Conservation (phyloP, 2,113 vertebrate species). For the Fulica atra region DNA sequence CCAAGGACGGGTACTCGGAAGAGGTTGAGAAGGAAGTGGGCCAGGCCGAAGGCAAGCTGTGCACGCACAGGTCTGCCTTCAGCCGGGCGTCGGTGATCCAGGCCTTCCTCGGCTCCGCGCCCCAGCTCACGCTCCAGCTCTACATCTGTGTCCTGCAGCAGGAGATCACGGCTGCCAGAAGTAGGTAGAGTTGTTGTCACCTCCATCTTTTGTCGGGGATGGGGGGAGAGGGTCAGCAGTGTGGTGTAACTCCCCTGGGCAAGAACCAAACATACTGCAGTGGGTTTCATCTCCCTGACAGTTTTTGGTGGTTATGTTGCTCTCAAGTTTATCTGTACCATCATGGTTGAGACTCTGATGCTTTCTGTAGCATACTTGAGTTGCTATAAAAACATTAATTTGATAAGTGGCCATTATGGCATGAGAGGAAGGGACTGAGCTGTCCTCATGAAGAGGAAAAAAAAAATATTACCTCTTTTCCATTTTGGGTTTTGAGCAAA, state of each 20-base stretch:
- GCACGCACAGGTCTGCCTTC: constrained; percentile 92
- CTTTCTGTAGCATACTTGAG: neutral
- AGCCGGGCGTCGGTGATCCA: constrained; percentile 94
- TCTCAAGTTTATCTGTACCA: neutral
- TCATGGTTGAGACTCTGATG: neutral
- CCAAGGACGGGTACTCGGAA: constrained; percentile 86
- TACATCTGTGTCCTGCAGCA: constrained; percentile 91
- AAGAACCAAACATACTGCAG: neutral
- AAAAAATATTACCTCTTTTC: neutral
- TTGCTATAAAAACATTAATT: neutral
- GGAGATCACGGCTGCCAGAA: constrained; percentile 83
- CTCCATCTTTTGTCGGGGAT: neutral
- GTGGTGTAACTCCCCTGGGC: neutral
- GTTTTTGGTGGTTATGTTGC: neutral
- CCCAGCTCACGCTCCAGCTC: constrained; percentile 94
- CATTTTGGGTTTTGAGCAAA: neutral
- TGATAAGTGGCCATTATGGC: neutral
- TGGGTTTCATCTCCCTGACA: neutral
- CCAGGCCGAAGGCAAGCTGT: constrained; percentile 93
- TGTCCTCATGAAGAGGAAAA: neutral
- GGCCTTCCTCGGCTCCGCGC: constrained; percentile 96
- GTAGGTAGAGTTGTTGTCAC: constrained; percentile 74
- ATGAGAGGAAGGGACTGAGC: neutral
- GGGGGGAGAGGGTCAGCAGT: neutral
- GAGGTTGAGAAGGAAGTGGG: constrained; percentile 95